Percentiles rank a stretch among this genome's conserved stretches.
Conservation (phyloP, 1,140 invertebrate genomes). For the Calephelis virginiensis region DNA sequence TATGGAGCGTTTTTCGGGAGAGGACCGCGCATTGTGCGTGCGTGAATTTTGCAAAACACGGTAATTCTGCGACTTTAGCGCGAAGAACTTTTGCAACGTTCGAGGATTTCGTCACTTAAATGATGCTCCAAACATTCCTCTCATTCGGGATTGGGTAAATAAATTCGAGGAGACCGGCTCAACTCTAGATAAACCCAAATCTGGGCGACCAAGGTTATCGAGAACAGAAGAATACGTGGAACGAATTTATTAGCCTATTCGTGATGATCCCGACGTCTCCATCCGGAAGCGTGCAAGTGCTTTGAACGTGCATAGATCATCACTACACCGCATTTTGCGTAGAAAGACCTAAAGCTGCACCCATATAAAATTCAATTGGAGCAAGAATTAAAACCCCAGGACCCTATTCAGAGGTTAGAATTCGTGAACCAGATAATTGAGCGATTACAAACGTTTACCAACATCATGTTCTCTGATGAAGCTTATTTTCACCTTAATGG, state of each 20-base stretch:
- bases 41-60: not conserved
- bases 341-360: no score
- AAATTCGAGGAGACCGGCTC: slow-evolving; percentile 14
- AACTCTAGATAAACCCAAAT: slow-evolving; percentile 20
- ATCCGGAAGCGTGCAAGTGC: slow-evolving; percentile 19
- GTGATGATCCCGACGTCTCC: slow-evolving; percentile 6
- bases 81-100: slow-evolving; percentile 28
- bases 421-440: no score
- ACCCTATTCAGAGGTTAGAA: no score
- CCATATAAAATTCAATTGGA: no score
- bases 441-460: no score
- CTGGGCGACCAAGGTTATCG: slow-evolving; percentile 14
- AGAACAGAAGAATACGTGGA: not conserved
- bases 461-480: no score
- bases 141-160: slow-evolving; percentile 24
- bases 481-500: no score
- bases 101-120: slow-evolving; percentile 26
- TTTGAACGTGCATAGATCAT: slow-evolving; percentile 21
- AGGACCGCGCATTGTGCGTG: not conserved
- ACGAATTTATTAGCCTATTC: slow-evolving; percentile 15
- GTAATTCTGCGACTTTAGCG: slow-evolving; percentile 28
- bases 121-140: slow-evolving; percentile 23
- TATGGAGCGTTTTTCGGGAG: no score
- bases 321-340: slow-evolving; percentile 14
- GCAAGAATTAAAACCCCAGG: no score